phyloP scores from a whole-genome alignment of 2,888 invertebrate genomes.

The Hirudinaria manillensis region DNA sequence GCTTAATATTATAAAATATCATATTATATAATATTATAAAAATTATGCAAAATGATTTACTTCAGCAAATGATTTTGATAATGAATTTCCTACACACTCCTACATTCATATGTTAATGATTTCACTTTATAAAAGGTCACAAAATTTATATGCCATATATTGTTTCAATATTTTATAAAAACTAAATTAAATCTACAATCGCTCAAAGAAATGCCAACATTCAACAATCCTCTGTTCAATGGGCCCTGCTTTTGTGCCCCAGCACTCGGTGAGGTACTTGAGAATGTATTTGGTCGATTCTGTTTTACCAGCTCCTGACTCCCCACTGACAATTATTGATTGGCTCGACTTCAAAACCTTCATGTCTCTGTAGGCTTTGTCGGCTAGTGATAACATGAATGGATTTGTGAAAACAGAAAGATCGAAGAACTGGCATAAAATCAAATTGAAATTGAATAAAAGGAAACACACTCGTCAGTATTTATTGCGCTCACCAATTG shows the following conservation, averaged over 20 bases:
- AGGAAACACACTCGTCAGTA: background rate
- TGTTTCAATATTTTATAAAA: background rate
- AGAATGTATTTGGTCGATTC: constrained; percentile 96
- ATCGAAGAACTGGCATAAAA: too few relatives aligned
- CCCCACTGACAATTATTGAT: constrained; percentile 89
- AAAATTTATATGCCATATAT: background rate
- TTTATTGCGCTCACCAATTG: constrained; percentile 67
- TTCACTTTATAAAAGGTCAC: background rate
- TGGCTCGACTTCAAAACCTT: constrained; percentile 84
- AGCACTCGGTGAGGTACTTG: constrained; percentile 82
- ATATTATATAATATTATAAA: too few relatives aligned
- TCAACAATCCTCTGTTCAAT: constrained; percentile 92
- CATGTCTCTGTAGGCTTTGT: constrained; percentile 96
- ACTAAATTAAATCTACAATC: background rate
- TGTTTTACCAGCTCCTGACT: constrained; percentile 95
- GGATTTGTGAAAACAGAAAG: background rate
- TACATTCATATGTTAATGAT: too few relatives aligned
- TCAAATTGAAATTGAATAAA: too few relatives aligned
- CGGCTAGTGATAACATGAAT: constrained; percentile 62
- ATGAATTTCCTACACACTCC: too few relatives aligned
- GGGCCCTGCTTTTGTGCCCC: constrained; percentile 80
- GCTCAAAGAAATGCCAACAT: constrained; percentile 62
- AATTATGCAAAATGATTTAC: too few relatives aligned
- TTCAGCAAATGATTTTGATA: too few relatives aligned
- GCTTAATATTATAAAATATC: too few relatives aligned